Evolutionary conservation across 2,888 invertebrate species (phyloP).

Genomic region (Torymus auratus): DNA sequence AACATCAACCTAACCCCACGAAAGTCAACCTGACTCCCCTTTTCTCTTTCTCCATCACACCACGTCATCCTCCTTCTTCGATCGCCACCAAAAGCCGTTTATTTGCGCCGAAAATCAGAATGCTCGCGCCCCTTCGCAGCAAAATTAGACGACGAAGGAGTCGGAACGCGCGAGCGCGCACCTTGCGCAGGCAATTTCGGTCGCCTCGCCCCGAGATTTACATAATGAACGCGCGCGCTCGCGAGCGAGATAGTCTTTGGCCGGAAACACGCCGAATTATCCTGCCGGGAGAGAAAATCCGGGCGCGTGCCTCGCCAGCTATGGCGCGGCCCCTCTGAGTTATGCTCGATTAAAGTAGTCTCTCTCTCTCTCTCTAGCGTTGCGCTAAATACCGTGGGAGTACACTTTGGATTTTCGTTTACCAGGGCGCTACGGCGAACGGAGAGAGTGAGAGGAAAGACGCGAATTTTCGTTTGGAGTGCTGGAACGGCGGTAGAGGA

Average conservation of each 20-base stretch:
- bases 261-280: constrained; percentile 51
- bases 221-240: constrained; percentile 42
- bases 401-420: constrained; percentile 41
- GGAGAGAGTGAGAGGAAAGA: no score
- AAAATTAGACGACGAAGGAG: constrained; percentile 26
- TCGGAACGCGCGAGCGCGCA: not conserved
- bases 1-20: no score
- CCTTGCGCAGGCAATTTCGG: constrained; percentile 44
- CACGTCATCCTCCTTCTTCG: not conserved
- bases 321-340: constrained; percentile 6
- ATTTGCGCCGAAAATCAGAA: constrained; percentile 39
- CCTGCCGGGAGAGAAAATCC: constrained; percentile 19
- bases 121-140: not conserved
- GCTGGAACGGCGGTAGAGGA: not conserved
- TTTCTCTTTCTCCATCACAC: no score
- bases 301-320: constrained; percentile 11
- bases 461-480: no score
- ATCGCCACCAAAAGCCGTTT: constrained; percentile 19
- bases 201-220: constrained; percentile 44
- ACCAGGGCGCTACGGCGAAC: not conserved
- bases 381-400: constrained; percentile 47
- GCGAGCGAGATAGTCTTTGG: constrained; percentile 30
- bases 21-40: no score
- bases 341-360: constrained; percentile 54
- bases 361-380: not conserved